Base-by-base conservation (phyloP, 2,113 vertebrate genomes). In the Tragelaphus buxtoni region DNA sequence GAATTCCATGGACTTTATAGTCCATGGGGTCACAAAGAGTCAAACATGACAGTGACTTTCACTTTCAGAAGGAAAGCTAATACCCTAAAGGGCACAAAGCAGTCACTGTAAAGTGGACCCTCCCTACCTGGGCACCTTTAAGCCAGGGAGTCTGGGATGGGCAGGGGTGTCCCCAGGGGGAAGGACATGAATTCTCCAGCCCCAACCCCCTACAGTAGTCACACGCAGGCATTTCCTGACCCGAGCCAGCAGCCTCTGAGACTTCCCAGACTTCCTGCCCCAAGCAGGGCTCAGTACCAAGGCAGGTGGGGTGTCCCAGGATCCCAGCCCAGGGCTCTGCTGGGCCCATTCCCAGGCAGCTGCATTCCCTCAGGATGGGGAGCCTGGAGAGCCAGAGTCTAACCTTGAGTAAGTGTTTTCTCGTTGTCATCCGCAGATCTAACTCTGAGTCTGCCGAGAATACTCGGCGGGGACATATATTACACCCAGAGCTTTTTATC, bases 401-500 rank as follows among this genome's bases (percentile, higher is more conserved):
- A 98, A 98, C 98, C 98, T 99, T 98, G 98, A 99, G 95, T 98
- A 98, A 99, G 98, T 99, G 98, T 98, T 99, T 99, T 98, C 98
- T 98, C 98, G 97, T 98, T 98, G 99, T 99, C 98, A 98, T 98
- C 98, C 81, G 39, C 98, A 98, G 98, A 99, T 98, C 98, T 98
- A 98, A 98, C 97, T 98, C 96, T 98, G 98, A 98, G 98, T 98
- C 99, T 98, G 98, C 96, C 65, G 98, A 99, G 99, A 99, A 98
- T 99, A 98, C 94, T 55, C 72, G 56, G 97, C 69, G 63, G 98
- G 98, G 98, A 98, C 98, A 99, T 99, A 98, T 98, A 99, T 99
- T 99, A 99, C 96, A 98, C 82, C 65, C 95, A 74, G 98, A 98
- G 98, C 98, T 98, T 98, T 99, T 99, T 98, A 99, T 99, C 99